Evolutionary conservation across 64 coral and sea anemone species (phyloP).

Genomic region (Montipora sp.): DNA sequence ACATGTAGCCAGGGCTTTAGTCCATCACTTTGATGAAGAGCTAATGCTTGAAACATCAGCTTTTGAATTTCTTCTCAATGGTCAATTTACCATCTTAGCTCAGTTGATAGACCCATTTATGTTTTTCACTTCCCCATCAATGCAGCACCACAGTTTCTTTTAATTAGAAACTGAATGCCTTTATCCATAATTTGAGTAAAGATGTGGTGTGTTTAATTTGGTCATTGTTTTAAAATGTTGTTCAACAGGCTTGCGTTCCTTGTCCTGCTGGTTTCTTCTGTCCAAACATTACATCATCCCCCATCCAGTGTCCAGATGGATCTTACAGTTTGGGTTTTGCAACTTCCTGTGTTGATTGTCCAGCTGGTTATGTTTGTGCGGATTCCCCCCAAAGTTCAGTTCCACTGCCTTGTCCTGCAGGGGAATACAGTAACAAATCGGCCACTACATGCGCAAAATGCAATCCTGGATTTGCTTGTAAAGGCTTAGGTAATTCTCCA

Average conservation of each 20-base stretch:
- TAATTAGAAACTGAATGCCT: too few relatives aligned
- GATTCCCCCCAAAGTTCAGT: conserved; percentile 3
- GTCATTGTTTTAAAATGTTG: background rate
- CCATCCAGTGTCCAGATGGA: conserved; percentile 59
- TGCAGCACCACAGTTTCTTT: too few relatives aligned
- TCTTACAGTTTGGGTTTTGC: conserved; percentile 82
- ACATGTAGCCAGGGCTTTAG: too few relatives aligned
- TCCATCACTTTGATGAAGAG: too few relatives aligned
- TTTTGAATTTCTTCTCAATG: too few relatives aligned
- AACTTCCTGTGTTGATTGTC: conserved; percentile 75
- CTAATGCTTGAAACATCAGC: too few relatives aligned
- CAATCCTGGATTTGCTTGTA: conserved; percentile 79
- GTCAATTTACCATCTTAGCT: too few relatives aligned
- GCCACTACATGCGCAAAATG: conserved; percentile 61
- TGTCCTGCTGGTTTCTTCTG: conserved; percentile 91
- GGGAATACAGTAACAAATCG: conserved; percentile 90
- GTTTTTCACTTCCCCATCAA: too few relatives aligned
- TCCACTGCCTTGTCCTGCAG: conserved; percentile 78
- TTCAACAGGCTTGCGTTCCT: conserved; percentile 60
- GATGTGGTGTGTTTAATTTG: too few relatives aligned
- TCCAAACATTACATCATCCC: conserved; percentile 84
- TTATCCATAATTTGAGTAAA: too few relatives aligned
- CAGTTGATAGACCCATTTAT: too few relatives aligned
- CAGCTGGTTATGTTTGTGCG: conserved; percentile 82
- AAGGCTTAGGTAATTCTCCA: conserved; percentile 71